These are phyloP conservation scores for Stichodactyla helianthus DNA, from an alignment of 64 coral and sea anemone genomes.

Conservation along the genomic window DNA sequence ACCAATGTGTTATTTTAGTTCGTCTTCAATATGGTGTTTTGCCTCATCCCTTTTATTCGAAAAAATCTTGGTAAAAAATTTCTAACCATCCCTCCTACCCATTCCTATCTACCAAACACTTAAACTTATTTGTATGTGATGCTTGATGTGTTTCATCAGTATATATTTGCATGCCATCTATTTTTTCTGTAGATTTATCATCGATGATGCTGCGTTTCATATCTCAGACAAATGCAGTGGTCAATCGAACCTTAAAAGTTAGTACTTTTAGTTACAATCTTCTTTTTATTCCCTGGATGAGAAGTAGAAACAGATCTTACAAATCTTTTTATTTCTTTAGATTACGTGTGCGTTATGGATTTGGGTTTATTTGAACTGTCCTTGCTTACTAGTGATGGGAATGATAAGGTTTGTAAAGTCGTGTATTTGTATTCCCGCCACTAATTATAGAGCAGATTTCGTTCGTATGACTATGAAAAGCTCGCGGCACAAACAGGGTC, in stretches of 20 bases:
- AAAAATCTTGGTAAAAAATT: no score
- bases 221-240: conserved; percentile 86
- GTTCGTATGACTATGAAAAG: no score
- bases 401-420: conserved; percentile 53
- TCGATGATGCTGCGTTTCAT: conserved; percentile 86
- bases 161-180: not conserved
- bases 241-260: conserved; percentile 62
- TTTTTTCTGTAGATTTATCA: conserved; percentile 69
- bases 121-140: not conserved
- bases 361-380: conserved; percentile 90
- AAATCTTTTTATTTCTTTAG: conserved; percentile 37
- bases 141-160: not conserved
- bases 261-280: not conserved
- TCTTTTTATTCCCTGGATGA: not conserved
- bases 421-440: not conserved
- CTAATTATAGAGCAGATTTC: no score
- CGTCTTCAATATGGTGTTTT: no score
- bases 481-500: no score
- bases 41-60: no score
- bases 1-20: no score
- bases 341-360: conserved; percentile 94
- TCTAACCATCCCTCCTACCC: no score
- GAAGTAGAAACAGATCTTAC: not conserved
- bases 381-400: conserved; percentile 70
- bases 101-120: not conserved